Percentiles rank a stretch among this genome's conserved stretches.
Evolutionary conservation across 2,888 invertebrate species (phyloP).

Genomic region (Melanostoma mellinum): DNA sequence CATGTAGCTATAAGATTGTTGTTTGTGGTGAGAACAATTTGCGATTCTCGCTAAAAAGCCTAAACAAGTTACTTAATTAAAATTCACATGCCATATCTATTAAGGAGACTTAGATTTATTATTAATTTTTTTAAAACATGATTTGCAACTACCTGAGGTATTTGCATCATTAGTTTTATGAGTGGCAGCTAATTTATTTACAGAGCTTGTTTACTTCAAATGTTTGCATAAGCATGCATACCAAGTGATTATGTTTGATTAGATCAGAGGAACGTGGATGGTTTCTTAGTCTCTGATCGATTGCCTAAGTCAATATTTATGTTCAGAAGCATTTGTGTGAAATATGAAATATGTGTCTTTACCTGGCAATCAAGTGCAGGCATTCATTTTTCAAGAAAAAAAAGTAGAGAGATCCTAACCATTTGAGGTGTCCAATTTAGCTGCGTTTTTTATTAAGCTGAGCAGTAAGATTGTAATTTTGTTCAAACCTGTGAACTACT

Average conservation of each 20-base stretch:
- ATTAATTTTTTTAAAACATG: slow-evolving; percentile 35
- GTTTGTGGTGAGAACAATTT: slow-evolving; percentile 26
- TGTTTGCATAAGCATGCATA: slow-evolving; percentile 12
- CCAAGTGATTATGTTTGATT: slow-evolving; percentile 19
- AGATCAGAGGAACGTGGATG: background rate
- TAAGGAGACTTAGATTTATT: slow-evolving; percentile 63
- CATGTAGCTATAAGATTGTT: slow-evolving; percentile 46
- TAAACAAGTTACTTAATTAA: slow-evolving; percentile 39
- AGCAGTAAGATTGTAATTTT: no score
- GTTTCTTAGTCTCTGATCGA: background rate
- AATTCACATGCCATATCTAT: slow-evolving; percentile 2
- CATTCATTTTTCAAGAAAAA: no score
- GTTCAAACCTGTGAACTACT: no score
- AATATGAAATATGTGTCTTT: no score
- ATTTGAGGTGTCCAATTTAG: no score
- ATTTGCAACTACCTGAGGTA: slow-evolving; percentile 19
- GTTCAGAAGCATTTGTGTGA: no score
- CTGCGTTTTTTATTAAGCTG: no score
- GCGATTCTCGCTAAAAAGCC: slow-evolving; percentile 16
- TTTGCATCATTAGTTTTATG: slow-evolving; percentile 12
- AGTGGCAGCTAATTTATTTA: slow-evolving; percentile 38
- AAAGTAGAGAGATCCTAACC: no score
- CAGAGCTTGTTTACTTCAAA: slow-evolving; percentile 12
- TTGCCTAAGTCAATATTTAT: no score
- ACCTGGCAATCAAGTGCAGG: no score